phyloP scores from a whole-genome alignment of 2,113 vertebrate species.

The Brachyhypopomus gauderio region DNA sequence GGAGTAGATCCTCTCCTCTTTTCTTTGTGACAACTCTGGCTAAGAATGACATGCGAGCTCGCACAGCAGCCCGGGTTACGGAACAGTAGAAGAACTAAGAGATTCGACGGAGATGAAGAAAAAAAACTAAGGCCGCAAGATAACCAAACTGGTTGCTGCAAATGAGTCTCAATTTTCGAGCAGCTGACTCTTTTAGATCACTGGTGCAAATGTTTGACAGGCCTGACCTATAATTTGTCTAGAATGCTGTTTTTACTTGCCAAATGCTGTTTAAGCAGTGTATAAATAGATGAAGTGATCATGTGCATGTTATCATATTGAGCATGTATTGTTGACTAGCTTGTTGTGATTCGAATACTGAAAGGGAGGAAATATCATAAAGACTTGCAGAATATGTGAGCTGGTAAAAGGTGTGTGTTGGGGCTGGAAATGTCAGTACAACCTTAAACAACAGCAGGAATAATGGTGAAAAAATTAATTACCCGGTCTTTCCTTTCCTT shows the following conservation, averaged over 20 bases:
- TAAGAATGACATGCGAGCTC: conserved; percentile 17
- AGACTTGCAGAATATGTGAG: too few relatives aligned
- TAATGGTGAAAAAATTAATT: too few relatives aligned
- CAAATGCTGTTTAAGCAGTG: neutral
- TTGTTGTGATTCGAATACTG: too few relatives aligned
- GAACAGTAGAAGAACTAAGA: neutral
- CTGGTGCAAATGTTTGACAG: neutral
- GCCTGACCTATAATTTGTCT: too few relatives aligned
- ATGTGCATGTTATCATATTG: too few relatives aligned
- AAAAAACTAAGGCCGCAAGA: neutral
- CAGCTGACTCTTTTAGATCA: neutral
- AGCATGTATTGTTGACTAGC: too few relatives aligned
- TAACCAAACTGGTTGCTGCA: neutral
- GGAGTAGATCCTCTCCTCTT: conserved; percentile 30
- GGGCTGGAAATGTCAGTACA: too few relatives aligned
- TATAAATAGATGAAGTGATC: conserved; percentile 7
- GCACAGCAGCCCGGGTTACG: conserved; percentile 15
- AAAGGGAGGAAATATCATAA: too few relatives aligned
- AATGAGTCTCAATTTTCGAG: neutral
- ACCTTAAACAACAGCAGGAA: too few relatives aligned
- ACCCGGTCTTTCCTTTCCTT: too few relatives aligned
- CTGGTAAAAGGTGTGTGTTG: too few relatives aligned
- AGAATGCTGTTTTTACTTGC: neutral
- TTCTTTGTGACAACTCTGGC: conserved; percentile 6
- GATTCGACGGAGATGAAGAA: neutral